Evolutionary conservation across 2,888 invertebrate genomes (phyloP).

Genomic region (Cheilosia scutellata): DNA sequence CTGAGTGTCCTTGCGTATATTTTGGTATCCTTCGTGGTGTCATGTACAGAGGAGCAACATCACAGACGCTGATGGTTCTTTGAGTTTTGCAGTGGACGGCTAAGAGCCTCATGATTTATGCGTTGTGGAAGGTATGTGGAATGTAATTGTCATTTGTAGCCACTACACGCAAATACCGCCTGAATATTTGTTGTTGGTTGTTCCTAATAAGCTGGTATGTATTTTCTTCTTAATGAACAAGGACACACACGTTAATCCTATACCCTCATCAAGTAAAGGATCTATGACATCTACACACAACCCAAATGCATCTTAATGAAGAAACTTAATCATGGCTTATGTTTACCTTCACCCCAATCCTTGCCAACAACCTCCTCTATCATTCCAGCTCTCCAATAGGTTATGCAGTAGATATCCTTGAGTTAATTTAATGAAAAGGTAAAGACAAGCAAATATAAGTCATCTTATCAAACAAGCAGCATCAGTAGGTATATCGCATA

Average conservation of each 20-base stretch:
- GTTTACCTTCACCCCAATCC: slow-evolving; percentile 46
- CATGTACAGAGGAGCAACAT: not conserved
- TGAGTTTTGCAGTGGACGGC: not conserved
- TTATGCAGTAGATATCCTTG: slow-evolving; percentile 52
- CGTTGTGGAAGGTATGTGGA: slow-evolving; percentile 4
- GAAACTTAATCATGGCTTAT: slow-evolving; percentile 70
- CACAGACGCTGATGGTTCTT: not conserved
- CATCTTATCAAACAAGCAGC: slow-evolving; percentile 68
- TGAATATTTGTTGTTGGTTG: not conserved
- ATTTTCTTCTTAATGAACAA: slow-evolving; percentile 46
- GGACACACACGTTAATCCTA: slow-evolving; percentile 13
- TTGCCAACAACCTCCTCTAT: not conserved
- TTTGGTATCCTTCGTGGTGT: not conserved
- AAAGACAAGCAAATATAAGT: slow-evolving; percentile 69
- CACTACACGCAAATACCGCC: slow-evolving; percentile 1
- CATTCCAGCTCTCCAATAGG: slow-evolving; percentile 30
- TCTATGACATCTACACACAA: slow-evolving; percentile 19
- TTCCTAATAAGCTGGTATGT: not conserved
- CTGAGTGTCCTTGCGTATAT: not conserved
- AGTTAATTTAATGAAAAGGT: slow-evolving; percentile 75
- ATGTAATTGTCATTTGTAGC: not conserved
- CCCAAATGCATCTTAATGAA: slow-evolving; percentile 65
- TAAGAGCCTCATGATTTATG: not conserved
- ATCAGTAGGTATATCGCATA: slow-evolving; percentile 21
- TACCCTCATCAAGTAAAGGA: slow-evolving; percentile 41